Evolutionary conservation across 2,113 vertebrate genomes (phyloP).

Genomic region (human (Homo sapiens)): DNA sequence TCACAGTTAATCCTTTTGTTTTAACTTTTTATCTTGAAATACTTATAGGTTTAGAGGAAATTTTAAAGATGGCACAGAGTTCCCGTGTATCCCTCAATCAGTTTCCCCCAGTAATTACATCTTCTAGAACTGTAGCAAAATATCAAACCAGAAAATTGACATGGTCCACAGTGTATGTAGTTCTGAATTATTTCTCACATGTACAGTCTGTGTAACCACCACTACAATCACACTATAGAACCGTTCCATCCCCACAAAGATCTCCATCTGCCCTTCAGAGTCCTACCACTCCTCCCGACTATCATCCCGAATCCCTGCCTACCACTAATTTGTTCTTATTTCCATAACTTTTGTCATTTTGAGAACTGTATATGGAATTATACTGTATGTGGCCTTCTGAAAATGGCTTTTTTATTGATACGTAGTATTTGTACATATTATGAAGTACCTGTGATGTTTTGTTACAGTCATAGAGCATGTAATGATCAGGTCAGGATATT

Average conservation of each 20-base stretch:
- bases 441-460: not conserved
- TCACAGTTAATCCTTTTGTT: not conserved
- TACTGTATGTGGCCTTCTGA: not conserved
- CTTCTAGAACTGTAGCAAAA: not conserved
- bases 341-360: not conserved
- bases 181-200: not conserved
- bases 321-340: not conserved
- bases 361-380: not conserved
- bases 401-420: not conserved
- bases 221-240: not conserved
- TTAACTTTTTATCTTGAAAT: not conserved
- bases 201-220: too few species aligned
- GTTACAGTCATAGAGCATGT: not conserved
- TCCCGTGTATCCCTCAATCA: not conserved
- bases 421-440: not conserved
- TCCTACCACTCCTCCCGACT: too few species aligned
- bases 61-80: not conserved
- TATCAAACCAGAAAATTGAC: not conserved
- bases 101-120: not conserved
- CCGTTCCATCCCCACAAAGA: not conserved
- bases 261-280: not conserved
- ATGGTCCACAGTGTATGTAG: accelerated
- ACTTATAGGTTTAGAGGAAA: not conserved
- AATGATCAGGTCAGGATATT: not conserved
- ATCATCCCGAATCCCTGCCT: not conserved